Conservation (phyloP, 2,888 invertebrate species). For the Synanthedon tipuliformis region DNA sequence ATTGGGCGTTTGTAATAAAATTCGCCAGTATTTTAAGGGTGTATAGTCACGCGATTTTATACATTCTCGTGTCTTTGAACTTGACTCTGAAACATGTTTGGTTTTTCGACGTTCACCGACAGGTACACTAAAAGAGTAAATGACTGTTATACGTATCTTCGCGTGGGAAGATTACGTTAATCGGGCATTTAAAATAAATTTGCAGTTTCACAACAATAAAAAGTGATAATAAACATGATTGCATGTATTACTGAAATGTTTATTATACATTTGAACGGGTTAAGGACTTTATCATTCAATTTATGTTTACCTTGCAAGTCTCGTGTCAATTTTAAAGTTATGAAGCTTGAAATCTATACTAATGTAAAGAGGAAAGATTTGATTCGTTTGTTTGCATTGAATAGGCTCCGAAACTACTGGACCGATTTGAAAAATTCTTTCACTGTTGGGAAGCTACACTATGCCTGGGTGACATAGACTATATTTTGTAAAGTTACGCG, state of each 20-base stretch:
- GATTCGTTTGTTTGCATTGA: no score
- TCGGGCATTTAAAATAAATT: background rate
- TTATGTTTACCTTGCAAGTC: no score
- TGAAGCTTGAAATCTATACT: no score
- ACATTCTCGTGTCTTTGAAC: slow-evolving; percentile 44
- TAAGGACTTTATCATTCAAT: no score
- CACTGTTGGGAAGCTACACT: no score
- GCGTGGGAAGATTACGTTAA: background rate
- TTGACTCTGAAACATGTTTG: slow-evolving; percentile 4
- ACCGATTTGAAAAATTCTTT: no score
- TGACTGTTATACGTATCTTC: background rate
- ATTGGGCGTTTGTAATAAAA: slow-evolving; percentile 2
- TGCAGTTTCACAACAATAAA: background rate
- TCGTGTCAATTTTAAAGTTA: no score
- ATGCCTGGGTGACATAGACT: no score
- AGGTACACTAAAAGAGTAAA: background rate
- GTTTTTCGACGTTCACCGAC: background rate
- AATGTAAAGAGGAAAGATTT: no score
- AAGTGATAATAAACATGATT: background rate
- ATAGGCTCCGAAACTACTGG: no score
- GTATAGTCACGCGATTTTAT: slow-evolving; percentile 48
- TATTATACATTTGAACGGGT: no score
- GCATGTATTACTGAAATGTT: background rate
- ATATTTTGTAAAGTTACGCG: no score
- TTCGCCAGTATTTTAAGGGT: slow-evolving; percentile 33